phyloP scores from a whole-genome alignment of 1,140 invertebrate genomes.

The Zaprionus capensis region DNA sequence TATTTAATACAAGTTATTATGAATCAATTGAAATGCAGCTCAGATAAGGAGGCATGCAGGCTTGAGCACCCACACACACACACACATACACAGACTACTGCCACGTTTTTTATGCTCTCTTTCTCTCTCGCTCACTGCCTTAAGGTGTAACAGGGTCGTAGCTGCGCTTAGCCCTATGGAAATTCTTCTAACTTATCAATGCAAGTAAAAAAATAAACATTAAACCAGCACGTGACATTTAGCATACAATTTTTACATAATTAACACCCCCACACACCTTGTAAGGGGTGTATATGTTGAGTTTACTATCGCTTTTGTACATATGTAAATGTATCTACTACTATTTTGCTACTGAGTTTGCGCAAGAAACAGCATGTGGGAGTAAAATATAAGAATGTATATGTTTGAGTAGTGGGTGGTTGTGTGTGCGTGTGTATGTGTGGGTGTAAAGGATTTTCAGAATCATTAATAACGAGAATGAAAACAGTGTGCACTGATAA shows the following conservation, averaged over 20 bases:
- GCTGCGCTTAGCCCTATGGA: constrained; percentile 17
- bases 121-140: neutral
- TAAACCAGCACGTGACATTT: constrained; percentile 42
- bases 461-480: constrained; percentile 34
- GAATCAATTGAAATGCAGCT: constrained; percentile 32
- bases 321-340: constrained; percentile 58
- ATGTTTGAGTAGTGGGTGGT: neutral
- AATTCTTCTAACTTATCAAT: constrained; percentile 21
- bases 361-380: constrained; percentile 48
- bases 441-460: constrained; percentile 62
- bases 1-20: constrained; percentile 38
- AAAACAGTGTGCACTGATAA: constrained; percentile 58
- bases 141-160: constrained; percentile 33
- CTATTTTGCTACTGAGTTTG: constrained; percentile 64
- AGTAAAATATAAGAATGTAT: constrained; percentile 16
- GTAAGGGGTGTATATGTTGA: constrained; percentile 5
- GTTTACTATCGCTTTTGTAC: constrained; percentile 43
- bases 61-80: constrained; percentile 3
- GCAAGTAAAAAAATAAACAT: constrained; percentile 24
- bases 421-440: constrained; percentile 30
- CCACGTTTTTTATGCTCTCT: constrained; percentile 33
- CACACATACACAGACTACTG: constrained; percentile 7
- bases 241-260: constrained; percentile 36
- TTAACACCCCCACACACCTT: constrained; percentile 8
- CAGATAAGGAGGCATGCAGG: constrained; percentile 16